These are phyloP conservation scores for Gymnobelideus leadbeateri DNA, from an alignment of 2,113 vertebrate species.

Conservation along the genomic window DNA sequence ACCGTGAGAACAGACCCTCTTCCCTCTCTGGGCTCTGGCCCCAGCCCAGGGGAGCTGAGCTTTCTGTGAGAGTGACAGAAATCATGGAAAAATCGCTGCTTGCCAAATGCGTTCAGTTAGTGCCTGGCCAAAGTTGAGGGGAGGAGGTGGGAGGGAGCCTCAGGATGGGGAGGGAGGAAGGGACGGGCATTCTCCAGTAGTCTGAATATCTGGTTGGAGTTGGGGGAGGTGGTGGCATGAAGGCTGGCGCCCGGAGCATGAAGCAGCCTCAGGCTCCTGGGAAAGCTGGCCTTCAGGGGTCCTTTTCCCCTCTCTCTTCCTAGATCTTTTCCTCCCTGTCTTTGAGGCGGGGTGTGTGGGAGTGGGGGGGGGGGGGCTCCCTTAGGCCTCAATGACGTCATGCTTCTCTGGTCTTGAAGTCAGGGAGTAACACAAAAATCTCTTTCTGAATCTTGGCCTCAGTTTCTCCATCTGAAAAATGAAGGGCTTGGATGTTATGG, in stretches of 20 bases:
- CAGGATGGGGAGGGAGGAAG: not conserved
- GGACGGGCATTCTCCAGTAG: not conserved
- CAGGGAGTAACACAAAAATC: too few relatives aligned
- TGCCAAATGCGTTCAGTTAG: not conserved
- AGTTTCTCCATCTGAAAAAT: too few relatives aligned
- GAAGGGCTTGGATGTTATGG: not conserved
- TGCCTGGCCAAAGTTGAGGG: not conserved
- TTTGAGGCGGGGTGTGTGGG: not conserved
- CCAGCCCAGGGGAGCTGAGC: not conserved
- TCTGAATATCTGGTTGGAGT: not conserved
- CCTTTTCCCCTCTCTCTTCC: too few relatives aligned
- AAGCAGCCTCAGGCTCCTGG: too few relatives aligned
- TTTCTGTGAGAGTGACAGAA: slow-evolving; percentile 5
- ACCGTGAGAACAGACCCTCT: slow-evolving; percentile 1
- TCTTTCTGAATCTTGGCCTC: not conserved
- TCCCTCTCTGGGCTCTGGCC: slow-evolving; percentile 1
- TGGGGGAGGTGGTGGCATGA: too few relatives aligned
- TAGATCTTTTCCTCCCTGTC: not conserved
- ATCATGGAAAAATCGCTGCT: not conserved
- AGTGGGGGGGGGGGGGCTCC: too few relatives aligned
- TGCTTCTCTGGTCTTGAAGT: not conserved
- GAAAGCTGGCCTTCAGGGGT: not conserved
- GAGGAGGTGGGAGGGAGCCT: not conserved
- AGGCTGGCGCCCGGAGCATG: not conserved
- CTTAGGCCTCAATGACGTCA: not conserved